Conservation (phyloP, 2,113 vertebrate genomes). For the Hipposideros armiger region DNA sequence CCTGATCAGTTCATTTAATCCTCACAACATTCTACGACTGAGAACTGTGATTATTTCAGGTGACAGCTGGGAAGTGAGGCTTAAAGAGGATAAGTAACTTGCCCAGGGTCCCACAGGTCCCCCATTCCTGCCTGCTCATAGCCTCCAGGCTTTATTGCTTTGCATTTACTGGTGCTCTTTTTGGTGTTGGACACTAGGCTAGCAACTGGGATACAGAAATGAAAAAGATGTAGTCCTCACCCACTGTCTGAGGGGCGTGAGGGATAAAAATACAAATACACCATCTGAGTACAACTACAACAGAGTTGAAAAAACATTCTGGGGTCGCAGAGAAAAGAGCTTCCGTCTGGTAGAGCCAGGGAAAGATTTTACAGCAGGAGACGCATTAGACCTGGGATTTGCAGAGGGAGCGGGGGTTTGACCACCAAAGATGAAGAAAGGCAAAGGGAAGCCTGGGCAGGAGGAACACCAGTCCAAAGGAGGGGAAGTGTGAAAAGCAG, state of each 20-base stretch:
- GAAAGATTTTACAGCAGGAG: neutral
- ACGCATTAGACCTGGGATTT: neutral
- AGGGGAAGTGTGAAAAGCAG: neutral
- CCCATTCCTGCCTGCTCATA: neutral
- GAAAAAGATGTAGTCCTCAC: constrained; percentile 9
- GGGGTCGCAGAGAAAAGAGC: constrained; percentile 36
- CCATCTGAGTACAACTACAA: constrained; percentile 33
- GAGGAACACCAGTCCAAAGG: neutral
- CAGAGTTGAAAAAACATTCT: neutral
- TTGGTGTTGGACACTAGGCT: neutral
- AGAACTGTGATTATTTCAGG: neutral
- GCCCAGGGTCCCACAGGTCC: neutral
- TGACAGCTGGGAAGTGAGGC: neutral
- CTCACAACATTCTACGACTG: neutral
- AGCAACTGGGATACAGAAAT: neutral
- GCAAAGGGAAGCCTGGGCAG: neutral
- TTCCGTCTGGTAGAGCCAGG: constrained; percentile 8
- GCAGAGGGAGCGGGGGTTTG: neutral
- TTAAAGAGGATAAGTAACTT: neutral
- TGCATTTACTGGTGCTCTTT: neutral
- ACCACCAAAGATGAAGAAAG: neutral
- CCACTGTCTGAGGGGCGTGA: constrained; percentile 11
- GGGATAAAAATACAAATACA: constrained; percentile 58
- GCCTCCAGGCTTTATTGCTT: neutral
- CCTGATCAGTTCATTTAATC: neutral